phyloP scores from a whole-genome alignment of 2,888 invertebrate genomes.

The Clusia tigrina region DNA sequence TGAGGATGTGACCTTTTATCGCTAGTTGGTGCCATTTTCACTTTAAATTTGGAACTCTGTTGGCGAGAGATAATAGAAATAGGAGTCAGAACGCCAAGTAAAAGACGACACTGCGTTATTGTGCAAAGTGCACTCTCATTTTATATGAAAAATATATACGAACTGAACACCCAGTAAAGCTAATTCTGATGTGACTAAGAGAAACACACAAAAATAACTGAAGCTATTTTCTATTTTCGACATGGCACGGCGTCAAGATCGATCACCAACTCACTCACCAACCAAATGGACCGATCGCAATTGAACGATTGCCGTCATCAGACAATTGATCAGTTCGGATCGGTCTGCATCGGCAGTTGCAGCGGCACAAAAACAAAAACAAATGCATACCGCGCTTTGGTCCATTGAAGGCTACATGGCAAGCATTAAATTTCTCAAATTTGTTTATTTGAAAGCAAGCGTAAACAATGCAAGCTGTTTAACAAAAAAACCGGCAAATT shows the following conservation, averaged over 20 bases:
- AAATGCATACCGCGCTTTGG: not conserved
- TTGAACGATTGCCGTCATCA: not conserved
- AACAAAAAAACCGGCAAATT: too few species aligned
- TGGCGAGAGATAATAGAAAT: not conserved
- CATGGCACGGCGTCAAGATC: conserved; percentile 60
- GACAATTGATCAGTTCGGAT: not conserved
- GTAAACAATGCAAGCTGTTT: too few species aligned
- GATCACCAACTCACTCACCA: not conserved
- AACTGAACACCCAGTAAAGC: not conserved
- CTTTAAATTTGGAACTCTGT: conserved; percentile 53
- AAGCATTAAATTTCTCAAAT: too few species aligned
- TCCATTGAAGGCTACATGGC: not conserved
- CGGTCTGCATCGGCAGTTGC: not conserved
- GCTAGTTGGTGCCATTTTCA: conserved; percentile 61
- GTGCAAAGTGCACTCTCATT: not conserved
- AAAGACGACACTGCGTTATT: not conserved
- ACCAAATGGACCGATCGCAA: not conserved
- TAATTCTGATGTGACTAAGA: conserved; percentile 31
- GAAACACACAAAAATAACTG: conserved; percentile 39
- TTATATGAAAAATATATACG: not conserved
- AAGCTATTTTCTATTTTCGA: conserved; percentile 62
- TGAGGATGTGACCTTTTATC: conserved; percentile 56
- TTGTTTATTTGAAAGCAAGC: too few species aligned
- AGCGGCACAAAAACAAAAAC: not conserved
- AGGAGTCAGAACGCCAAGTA: not conserved